A percentile compares a stretch with the other conserved stretches of the same genome.
phyloP scores from a whole-genome alignment of 2,888 invertebrate genomes.

The Tetragonisca angustula region DNA sequence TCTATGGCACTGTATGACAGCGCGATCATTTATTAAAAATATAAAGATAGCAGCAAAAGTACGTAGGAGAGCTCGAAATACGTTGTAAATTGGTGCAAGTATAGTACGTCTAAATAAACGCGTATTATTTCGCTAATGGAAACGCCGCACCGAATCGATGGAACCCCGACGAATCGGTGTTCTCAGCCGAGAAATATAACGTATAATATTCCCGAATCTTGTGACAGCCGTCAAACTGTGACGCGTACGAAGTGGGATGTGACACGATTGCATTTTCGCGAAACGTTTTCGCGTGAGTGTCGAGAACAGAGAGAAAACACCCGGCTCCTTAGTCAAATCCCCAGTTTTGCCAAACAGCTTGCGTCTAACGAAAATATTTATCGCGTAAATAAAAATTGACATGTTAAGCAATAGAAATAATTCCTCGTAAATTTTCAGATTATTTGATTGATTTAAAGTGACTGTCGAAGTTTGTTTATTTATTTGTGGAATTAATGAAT shows the following conservation, averaged over 20 bases:
- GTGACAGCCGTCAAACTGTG: slow-evolving; percentile 62
- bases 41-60: neutral
- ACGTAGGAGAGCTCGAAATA: neutral
- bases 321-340: slow-evolving; percentile 17
- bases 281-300: slow-evolving; percentile 16
- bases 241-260: slow-evolving; percentile 54
- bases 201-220: slow-evolving; percentile 52
- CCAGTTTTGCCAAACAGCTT: neutral
- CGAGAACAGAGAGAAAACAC: slow-evolving; percentile 19
- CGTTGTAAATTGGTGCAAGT: slow-evolving; percentile 11
- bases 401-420: neutral
- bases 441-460: neutral
- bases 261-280: slow-evolving; percentile 68
- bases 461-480: neutral
- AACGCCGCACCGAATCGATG: slow-evolving; percentile 31
- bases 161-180: slow-evolving; percentile 36
- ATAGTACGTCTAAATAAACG: slow-evolving; percentile 21
- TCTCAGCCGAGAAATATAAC: slow-evolving; percentile 53
- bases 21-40: neutral
- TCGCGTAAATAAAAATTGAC: neutral
- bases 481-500: neutral
- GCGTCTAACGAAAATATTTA: neutral
- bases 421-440: neutral
- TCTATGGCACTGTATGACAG: too few species aligned
- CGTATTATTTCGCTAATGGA: slow-evolving; percentile 27